phyloP scores from a whole-genome alignment of 1,140 invertebrate genomes.

The Zaprionus tsacasi region DNA sequence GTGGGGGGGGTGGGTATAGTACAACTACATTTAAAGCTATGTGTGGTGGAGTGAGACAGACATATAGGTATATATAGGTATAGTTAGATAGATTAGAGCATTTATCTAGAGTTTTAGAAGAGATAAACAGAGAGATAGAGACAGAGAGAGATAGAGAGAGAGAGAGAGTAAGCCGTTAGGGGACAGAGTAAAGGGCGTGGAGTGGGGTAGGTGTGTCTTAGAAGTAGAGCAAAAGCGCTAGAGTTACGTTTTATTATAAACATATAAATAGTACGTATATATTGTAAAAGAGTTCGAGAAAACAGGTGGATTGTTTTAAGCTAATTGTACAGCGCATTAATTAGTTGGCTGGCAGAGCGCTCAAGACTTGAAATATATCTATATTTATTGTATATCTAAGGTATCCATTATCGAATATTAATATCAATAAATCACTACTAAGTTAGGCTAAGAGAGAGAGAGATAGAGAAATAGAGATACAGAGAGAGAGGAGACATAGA shows the following conservation, averaged over 20 bases:
- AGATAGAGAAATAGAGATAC: slow-evolving; percentile 12
- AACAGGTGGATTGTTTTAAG: slow-evolving; percentile 66
- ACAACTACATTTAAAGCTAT: slow-evolving; percentile 72
- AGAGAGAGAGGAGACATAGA: not conserved
- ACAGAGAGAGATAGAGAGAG: slow-evolving; percentile 36
- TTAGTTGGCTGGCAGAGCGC: slow-evolving; percentile 78
- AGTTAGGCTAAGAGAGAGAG: slow-evolving; percentile 41
- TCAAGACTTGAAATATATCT: slow-evolving; percentile 72
- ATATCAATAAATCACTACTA: slow-evolving; percentile 54
- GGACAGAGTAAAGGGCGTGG: slow-evolving; percentile 39
- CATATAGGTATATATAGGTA: slow-evolving; percentile 30
- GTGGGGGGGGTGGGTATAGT: slow-evolving; percentile 18
- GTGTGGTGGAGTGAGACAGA: slow-evolving; percentile 43
- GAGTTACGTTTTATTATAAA: slow-evolving; percentile 25
- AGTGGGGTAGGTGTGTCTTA: slow-evolving; percentile 51
- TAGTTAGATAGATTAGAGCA: slow-evolving; percentile 51
- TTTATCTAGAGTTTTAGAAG: slow-evolving; percentile 29
- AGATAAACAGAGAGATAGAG: slow-evolving; percentile 30
- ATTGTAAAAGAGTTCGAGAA: slow-evolving; percentile 59
- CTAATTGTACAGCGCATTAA: slow-evolving; percentile 82
- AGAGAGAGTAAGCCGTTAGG: slow-evolving; percentile 46
- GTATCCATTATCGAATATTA: slow-evolving; percentile 58
- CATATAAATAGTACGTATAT: slow-evolving; percentile 14
- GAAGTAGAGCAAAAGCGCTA: slow-evolving; percentile 78
- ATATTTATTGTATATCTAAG: slow-evolving; percentile 50